Evolutionary conservation across 2,113 vertebrate genomes (phyloP), one percentile per base, ranked within the genome.

Genomic region (Perognathus longimembris): DNA sequence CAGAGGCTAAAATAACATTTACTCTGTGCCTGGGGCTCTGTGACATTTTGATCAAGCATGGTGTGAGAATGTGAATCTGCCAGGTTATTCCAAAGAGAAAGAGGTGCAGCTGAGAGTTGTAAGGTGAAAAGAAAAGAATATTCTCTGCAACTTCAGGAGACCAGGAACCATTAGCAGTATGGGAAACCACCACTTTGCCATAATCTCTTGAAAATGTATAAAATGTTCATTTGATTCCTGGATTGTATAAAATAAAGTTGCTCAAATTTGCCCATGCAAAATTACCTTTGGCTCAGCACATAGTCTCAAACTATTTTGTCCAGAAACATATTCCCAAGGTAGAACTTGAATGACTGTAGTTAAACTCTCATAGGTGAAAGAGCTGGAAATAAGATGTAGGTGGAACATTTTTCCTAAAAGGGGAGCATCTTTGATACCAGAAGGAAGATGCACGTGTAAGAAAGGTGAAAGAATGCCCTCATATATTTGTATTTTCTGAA

Each of bases 1-100:
- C 11, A 82, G 85, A 88, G 42, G 30, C 63, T 89, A 78, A 85
- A 91, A 26, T 32, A 79, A 79, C 70, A 77, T 81, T 88, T 76
- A 45, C 0, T 11, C 18, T 79, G 26, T 70, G n/a, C 22, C 61
- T 92, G 50, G 1, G 24, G 15, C 21, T 75, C 45, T 85, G 59
- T 73, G 76, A 67, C 78, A 85, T 76, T 85, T 91, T 32, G 1
- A 34, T 79, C 50, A 90, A 36, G 70, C 45, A 81, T 34, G 78
- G 50, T 64, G 50, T 76, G 40, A 76, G 38, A 61, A 38, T 50
- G 21, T 71, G 74, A 94, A 82, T 61, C 34, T 83, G 26, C 32
- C 70, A 57, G 74, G 20, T 22, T 67, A 12, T 32, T 70, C 22
- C 66, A 45, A 32, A 89, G 75, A 76, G 36, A 86, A 92, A 90